These are phyloP conservation scores for Onychostoma macrolepis DNA, from an alignment of 2,113 vertebrate genomes.

Conservation along the genomic window DNA sequence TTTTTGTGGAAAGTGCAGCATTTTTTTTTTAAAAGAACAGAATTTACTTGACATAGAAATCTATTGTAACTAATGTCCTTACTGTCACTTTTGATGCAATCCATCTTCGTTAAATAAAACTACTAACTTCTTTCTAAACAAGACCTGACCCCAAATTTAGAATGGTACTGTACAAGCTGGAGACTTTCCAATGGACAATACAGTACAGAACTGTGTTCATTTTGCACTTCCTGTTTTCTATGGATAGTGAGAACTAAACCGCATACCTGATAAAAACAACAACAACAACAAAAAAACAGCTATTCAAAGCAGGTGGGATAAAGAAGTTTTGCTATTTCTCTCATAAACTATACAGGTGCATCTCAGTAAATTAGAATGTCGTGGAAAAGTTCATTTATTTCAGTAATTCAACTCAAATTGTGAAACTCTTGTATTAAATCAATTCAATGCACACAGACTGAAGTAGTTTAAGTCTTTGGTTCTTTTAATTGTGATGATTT, in stretches of 20 bases:
- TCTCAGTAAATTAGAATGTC: no score
- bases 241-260: not conserved
- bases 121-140: not conserved
- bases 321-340: not conserved
- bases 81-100: not conserved
- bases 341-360: slow-evolving; percentile 1
- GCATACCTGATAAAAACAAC: not conserved
- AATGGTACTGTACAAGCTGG: not conserved
- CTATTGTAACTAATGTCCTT: not conserved
- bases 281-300: not conserved
- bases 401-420: no score
- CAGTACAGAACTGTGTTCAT: not conserved
- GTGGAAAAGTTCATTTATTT: no score
- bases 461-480: no score
- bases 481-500: no score
- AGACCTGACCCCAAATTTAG: not conserved
- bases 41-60: not conserved
- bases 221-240: not conserved
- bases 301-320: not conserved
- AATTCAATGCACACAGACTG: no score
- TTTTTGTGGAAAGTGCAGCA: not conserved
- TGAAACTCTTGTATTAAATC: no score
- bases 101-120: not conserved
- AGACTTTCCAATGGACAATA: not conserved
- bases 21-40: not conserved